Percentiles rank a stretch among this genome's conserved stretches.
Evolutionary conservation across 2,888 invertebrate genomes (phyloP).

Genomic region (Drosophila testacea): DNA sequence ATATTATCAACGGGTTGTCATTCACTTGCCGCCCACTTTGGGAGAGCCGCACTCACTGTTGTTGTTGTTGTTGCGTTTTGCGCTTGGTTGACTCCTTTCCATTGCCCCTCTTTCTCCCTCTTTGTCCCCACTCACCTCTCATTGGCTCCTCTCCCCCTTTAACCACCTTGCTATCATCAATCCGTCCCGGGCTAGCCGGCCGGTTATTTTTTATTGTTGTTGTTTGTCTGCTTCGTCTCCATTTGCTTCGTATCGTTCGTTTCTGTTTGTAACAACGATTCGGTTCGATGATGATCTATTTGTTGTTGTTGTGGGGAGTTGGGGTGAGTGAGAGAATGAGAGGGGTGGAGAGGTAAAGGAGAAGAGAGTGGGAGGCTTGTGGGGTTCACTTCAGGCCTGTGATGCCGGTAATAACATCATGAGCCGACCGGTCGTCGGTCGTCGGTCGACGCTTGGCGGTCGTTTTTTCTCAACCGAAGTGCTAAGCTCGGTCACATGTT

Average conservation of each 20-base stretch:
- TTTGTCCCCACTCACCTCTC: no score
- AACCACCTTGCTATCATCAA: background rate
- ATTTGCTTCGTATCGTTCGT: conserved; percentile 32
- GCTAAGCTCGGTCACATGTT: conserved; percentile 41
- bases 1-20: conserved; percentile 21
- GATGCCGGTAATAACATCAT: conserved; percentile 69
- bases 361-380: background rate
- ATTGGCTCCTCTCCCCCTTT: background rate
- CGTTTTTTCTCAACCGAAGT: background rate
- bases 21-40: conserved; percentile 37
- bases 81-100: conserved; percentile 54
- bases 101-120: background rate
- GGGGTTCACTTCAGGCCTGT: conserved; percentile 12
- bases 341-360: no score
- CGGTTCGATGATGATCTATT: conserved; percentile 57
- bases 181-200: conserved; percentile 56
- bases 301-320: conserved; percentile 17
- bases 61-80: conserved; percentile 45
- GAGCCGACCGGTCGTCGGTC: conserved; percentile 58
- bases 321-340: background rate
- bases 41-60: background rate
- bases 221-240: conserved; percentile 43
- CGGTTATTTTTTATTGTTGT: conserved; percentile 53
- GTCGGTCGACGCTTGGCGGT: no score
- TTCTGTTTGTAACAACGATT: conserved; percentile 44